Percentiles rank a stretch among this genome's conserved stretches.
Conservation (phyloP, 2,113 vertebrate species). For the Strix uralensis region DNA sequence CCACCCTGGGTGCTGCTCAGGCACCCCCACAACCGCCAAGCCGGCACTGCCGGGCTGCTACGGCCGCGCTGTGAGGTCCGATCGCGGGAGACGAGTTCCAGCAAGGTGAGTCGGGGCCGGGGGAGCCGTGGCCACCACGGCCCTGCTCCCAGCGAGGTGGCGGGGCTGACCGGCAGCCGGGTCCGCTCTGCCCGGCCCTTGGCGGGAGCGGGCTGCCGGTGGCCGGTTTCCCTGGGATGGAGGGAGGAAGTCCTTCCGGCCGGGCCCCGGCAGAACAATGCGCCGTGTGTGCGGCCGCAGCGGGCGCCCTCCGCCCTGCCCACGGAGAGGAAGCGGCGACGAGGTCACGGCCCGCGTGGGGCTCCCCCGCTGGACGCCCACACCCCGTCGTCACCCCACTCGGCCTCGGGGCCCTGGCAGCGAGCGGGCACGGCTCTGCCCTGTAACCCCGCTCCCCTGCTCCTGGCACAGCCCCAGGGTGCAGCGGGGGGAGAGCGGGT, state of each 20-base stretch:
- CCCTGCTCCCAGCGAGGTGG: background rate
- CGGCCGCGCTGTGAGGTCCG: conserved; percentile 7
- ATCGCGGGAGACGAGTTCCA: background rate
- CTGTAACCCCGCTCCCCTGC: accelerated
- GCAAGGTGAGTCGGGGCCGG: conserved; percentile 26
- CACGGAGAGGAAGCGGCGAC: conserved; percentile 36
- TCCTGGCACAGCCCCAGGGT: background rate
- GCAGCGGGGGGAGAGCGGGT: accelerated
- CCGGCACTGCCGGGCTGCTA: background rate
- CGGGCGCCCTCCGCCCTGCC: conserved; percentile 2
- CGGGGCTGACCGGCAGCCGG: background rate
- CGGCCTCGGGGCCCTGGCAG: background rate
- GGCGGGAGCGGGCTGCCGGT: background rate
- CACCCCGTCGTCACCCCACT: background rate
- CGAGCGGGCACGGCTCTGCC: background rate
- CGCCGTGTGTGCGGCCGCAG: background rate
- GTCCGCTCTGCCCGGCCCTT: accelerated
- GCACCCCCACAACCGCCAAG: background rate
- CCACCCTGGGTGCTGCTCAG: background rate
- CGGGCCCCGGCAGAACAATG: background rate
- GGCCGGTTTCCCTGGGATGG: background rate
- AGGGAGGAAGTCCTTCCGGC: conserved; percentile 14
- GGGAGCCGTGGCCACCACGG: background rate
- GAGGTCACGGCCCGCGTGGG: conserved; percentile 2
- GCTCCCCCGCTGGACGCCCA: background rate